These are phyloP conservation scores for Crenichthys baileyi DNA, from an alignment of 2,797 vertebrate species.

Conservation along the genomic window DNA sequence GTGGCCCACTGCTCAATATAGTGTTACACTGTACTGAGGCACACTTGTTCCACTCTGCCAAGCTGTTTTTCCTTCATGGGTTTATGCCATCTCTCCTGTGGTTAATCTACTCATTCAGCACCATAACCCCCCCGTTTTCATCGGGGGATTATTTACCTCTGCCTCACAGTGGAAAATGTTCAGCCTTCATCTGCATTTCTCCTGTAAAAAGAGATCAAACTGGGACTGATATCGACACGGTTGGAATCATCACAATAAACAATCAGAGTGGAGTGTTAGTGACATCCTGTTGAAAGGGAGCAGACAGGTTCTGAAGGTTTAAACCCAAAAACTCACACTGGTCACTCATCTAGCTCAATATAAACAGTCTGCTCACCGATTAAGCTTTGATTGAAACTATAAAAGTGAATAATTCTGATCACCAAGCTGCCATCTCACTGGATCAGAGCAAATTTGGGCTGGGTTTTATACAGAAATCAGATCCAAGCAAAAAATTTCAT, in stretches of 20 bases:
- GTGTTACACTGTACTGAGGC: conserved; percentile 66
- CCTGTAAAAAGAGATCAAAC: conserved; percentile 38
- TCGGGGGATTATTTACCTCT: conserved; percentile 35
- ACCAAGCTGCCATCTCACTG: background rate
- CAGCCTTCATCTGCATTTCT: conserved; percentile 59
- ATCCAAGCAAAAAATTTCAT: background rate
- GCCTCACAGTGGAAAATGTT: conserved; percentile 70
- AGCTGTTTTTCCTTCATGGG: conserved; percentile 45
- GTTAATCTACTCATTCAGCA: conserved; percentile 71
- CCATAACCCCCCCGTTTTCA: conserved; percentile 31
- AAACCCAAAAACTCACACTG: background rate
- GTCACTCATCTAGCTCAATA: background rate
- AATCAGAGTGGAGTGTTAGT: background rate
- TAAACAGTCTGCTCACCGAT: background rate
- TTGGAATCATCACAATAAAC: background rate
- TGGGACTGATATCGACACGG: background rate
- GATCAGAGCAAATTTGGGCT: background rate
- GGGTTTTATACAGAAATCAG: background rate
- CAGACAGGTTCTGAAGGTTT: background rate
- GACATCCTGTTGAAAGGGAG: background rate
- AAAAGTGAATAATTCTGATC: background rate
- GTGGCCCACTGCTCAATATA: conserved; percentile 48
- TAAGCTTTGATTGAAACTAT: background rate
- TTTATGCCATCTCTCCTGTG: conserved; percentile 69
- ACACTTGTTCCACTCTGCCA: conserved; percentile 75